Evolutionary conservation across 2,797 vertebrate species (phyloP).

Genomic region (Siniperca scherzeri): DNA sequence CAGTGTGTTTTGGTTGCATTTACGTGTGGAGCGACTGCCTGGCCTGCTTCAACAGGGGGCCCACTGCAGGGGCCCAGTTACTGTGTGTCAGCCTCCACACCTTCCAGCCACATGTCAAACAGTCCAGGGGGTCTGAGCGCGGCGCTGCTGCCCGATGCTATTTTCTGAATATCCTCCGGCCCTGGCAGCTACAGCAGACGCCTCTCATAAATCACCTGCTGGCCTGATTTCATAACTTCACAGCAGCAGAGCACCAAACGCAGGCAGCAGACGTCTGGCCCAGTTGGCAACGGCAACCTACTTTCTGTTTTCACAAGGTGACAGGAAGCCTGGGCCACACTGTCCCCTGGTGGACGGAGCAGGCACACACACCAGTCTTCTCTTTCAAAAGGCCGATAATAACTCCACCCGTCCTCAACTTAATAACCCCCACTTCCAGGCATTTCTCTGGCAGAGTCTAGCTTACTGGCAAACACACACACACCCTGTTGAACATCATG

Average conservation of each 20-base stretch:
- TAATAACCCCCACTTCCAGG: neutral
- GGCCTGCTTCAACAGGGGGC: neutral
- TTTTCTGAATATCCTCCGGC: neutral
- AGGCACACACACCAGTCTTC: neutral
- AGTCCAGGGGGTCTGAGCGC: neutral
- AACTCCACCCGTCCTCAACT: neutral
- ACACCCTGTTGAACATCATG: neutral
- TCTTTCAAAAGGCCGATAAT: too few relatives aligned
- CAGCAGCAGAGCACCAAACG: slow-evolving; percentile 23
- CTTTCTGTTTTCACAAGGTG: neutral
- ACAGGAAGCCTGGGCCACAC: neutral
- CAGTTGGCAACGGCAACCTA: slow-evolving; percentile 40
- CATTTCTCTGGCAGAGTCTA: neutral
- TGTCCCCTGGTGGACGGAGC: slow-evolving; percentile 47
- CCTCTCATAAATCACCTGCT: slow-evolving; percentile 45
- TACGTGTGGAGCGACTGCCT: neutral
- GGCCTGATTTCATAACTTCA: slow-evolving; percentile 31
- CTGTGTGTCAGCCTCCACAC: neutral
- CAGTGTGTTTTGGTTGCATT: neutral
- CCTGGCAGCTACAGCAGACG: slow-evolving; percentile 33
- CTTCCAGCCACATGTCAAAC: neutral
- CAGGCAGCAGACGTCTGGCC: slow-evolving; percentile 41
- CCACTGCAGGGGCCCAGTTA: slow-evolving; percentile 1
- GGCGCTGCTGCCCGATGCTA: neutral
- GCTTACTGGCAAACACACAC: neutral